These are phyloP conservation scores for Agriopis aurantiaria DNA, from an alignment of 2,888 invertebrate genomes.

Conservation along the genomic window DNA sequence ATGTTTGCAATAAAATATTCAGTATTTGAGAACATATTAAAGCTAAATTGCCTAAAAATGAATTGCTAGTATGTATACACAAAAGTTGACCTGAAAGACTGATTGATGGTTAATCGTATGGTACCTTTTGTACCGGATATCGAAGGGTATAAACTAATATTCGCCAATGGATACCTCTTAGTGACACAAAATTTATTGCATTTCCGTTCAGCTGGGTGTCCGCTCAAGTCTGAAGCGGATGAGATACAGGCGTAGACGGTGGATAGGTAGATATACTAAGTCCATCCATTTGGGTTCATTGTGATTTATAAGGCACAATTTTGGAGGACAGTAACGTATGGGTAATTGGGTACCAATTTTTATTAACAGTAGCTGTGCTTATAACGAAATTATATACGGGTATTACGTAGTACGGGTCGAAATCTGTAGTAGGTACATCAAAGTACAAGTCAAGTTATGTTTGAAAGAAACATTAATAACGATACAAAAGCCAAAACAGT, in stretches of 20 bases:
- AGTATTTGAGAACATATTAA: too few species aligned
- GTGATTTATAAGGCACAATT: neutral
- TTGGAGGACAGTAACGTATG: neutral
- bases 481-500: too few species aligned
- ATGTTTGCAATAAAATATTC: neutral
- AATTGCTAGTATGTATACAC: too few species aligned
- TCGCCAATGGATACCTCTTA: conserved; percentile 23
- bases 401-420: too few species aligned
- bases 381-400: too few species aligned
- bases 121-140: neutral
- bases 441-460: too few species aligned
- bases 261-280: neutral
- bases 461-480: too few species aligned
- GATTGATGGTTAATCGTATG: neutral
- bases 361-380: neutral
- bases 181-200: conserved; percentile 24
- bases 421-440: too few species aligned
- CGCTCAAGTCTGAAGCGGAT: neutral
- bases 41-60: neutral
- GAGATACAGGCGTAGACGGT: neutral
- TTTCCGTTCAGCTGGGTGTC: conserved; percentile 15
- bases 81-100: neutral
- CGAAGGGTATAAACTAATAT: conserved; percentile 21
- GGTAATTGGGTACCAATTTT: neutral
- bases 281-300: neutral